Evolutionary conservation across 2,888 invertebrate genomes (phyloP), one percentile per base, ranked within the genome.

Genomic region (Subacronicta megacephala): DNA sequence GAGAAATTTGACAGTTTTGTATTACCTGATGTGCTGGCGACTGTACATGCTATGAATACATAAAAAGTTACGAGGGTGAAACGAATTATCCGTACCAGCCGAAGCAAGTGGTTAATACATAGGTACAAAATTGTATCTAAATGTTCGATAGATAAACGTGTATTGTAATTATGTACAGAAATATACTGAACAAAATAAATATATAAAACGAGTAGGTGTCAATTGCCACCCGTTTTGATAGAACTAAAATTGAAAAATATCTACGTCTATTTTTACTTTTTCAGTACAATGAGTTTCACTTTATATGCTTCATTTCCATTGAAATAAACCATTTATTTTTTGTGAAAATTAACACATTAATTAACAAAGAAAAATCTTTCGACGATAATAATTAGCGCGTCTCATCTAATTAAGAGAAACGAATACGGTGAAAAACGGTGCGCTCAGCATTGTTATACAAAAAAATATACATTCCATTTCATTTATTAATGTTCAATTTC

Each of bases 401-500:
- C 4, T 18, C 18, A 18, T 20, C 20, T 20, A 4, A 1, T 3
- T 6, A 20, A 20, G 20, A 20, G 7, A 20, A 20, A 20, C n/a
- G n/a, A n/a, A n/a, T n/a, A n/a, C n/a, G n/a, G n/a, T n/a, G n/a
- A n/a, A n/a, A n/a, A n/a, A n/a, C n/a, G 3, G 20, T 20, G 20
- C 20, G 7, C 20, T 6, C 20, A 6, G 20, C 6, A 6, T 20
- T 20, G 1, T 20, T 3, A n/a, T n/a, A 3, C 20, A 3, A 2
- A 18, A 26, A 26, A 26, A 26, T 26, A 10, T 26, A 18, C 18
- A 33, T 41, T 20, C 10, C 7, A 35, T 38, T 10, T 31, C 31
- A 12, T 61, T 7, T 58, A 57, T 62, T 43, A 58, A 79, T 68
- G 56, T 67, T 67, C 36, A 42, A 49, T 62, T 65, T 66, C 47